Evolutionary conservation across 1,140 invertebrate genomes (phyloP).

Genomic region (Physella acuta): DNA sequence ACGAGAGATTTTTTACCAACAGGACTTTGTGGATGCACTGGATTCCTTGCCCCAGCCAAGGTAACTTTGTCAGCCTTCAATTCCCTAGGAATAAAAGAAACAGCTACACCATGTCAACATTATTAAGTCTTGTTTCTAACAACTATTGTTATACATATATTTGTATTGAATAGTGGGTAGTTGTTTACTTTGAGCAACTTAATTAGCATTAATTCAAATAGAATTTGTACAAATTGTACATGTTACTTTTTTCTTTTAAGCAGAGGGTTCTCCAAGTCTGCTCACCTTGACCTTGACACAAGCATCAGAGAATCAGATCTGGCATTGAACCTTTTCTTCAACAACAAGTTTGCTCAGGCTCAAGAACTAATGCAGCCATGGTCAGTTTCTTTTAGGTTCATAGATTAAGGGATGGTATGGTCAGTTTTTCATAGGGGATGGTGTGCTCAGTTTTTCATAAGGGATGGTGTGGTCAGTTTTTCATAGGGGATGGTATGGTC

Average conservation of each 20-base stretch:
- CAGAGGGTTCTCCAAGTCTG: slow-evolving; percentile 27
- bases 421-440: no score
- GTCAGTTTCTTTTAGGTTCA: slow-evolving; percentile 57
- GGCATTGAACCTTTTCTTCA: slow-evolving; percentile 81
- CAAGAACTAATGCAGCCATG: slow-evolving; percentile 74
- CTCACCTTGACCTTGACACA: slow-evolving; percentile 38
- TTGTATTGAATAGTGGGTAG: background rate
- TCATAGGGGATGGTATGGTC: no score
- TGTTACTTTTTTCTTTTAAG: background rate
- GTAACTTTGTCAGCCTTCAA: no score
- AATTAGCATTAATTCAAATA: slow-evolving; percentile 3
- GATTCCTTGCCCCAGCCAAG: slow-evolving; percentile 5
- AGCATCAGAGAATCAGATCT: slow-evolving; percentile 66
- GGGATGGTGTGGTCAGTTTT: no score
- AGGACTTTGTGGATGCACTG: slow-evolving; percentile 25
- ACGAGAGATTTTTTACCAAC: slow-evolving; percentile 2
- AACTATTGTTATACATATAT: slow-evolving; percentile 2
- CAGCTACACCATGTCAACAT: no score
- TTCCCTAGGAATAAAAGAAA: no score
- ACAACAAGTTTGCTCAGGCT: slow-evolving; percentile 84
- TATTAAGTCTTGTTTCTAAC: no score
- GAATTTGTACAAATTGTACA: background rate
- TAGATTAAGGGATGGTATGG: background rate
- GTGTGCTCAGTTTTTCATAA: no score
- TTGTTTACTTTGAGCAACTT: slow-evolving; percentile 7